Conservation (phyloP, 2,797 vertebrate genomes). For the Chaetophractus vellerosus region DNA sequence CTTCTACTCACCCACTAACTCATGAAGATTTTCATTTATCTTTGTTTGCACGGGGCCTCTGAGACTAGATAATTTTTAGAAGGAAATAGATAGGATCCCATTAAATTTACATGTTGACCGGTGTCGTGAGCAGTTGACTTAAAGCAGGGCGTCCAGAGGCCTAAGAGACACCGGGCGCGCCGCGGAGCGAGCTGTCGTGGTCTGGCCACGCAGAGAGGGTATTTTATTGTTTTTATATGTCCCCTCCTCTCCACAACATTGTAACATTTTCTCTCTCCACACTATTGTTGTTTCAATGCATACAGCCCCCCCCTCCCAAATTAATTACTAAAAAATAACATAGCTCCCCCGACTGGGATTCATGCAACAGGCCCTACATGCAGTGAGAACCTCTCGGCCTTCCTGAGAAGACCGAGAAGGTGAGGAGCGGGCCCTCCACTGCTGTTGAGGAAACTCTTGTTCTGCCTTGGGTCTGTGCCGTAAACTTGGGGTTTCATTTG, state of each 20-base stretch:
- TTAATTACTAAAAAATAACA: neutral
- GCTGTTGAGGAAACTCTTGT: neutral
- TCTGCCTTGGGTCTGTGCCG: neutral
- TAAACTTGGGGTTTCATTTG: neutral
- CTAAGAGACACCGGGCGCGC: neutral
- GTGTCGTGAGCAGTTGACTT: neutral
- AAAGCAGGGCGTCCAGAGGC: neutral
- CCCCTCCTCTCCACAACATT: neutral
- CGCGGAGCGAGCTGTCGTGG: neutral
- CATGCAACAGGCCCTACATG: neutral
- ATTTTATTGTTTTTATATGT: neutral
- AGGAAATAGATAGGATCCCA: neutral
- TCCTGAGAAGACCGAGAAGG: neutral
- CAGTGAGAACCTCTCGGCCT: neutral
- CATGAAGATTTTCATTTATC: neutral
- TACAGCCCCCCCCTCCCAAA: neutral
- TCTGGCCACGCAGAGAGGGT: neutral
- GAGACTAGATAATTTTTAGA: neutral
- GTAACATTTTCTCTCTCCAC: constrained; percentile 4
- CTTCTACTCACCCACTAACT: neutral
- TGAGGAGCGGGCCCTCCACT: neutral
- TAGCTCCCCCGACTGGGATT: neutral
- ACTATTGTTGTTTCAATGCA: neutral
- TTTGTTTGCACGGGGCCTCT: neutral
- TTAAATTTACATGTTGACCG: neutral